Conservation (phyloP, 2,888 invertebrate genomes). For the Morpho helenor region DNA sequence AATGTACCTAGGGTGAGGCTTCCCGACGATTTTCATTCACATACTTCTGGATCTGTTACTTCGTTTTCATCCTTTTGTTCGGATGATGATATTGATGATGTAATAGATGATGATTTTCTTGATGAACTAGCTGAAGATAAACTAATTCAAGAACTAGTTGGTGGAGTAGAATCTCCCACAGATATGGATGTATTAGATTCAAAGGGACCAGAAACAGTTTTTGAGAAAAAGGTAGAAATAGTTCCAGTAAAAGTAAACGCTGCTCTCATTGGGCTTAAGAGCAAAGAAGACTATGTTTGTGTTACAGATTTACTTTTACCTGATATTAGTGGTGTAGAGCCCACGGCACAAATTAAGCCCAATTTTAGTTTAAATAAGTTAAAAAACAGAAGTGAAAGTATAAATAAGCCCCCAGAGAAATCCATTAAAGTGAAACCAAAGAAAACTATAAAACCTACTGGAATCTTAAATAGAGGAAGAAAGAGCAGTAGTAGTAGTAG, state of each 20-base stretch:
- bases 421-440: conserved; percentile 62
- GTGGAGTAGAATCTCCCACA: conserved; percentile 65
- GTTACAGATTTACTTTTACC: conserved; percentile 62
- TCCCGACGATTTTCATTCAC: conserved; percentile 67
- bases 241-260: conserved; percentile 64
- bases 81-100: conserved; percentile 53
- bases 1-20: conserved; percentile 73
- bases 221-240: conserved; percentile 66
- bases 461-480: conserved; percentile 49
- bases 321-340: conserved; percentile 50
- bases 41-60: conserved; percentile 47
- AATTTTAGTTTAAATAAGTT: conserved; percentile 66
- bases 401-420: conserved; percentile 63
- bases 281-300: conserved; percentile 60
- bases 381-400: conserved; percentile 65
- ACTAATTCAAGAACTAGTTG: conserved; percentile 65
- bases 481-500: conserved; percentile 41
- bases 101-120: conserved; percentile 46
- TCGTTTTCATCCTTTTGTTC: conserved; percentile 64
- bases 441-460: conserved; percentile 47
- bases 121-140: conserved; percentile 64
- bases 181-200: conserved; percentile 59
- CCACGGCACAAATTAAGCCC: conserved; percentile 68
- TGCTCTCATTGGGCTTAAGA: conserved; percentile 43
- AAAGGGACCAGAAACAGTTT: conserved; percentile 64